Base-by-base conservation (phyloP, 92 coral and sea anemone species). In the Actinostola sp. region DNA sequence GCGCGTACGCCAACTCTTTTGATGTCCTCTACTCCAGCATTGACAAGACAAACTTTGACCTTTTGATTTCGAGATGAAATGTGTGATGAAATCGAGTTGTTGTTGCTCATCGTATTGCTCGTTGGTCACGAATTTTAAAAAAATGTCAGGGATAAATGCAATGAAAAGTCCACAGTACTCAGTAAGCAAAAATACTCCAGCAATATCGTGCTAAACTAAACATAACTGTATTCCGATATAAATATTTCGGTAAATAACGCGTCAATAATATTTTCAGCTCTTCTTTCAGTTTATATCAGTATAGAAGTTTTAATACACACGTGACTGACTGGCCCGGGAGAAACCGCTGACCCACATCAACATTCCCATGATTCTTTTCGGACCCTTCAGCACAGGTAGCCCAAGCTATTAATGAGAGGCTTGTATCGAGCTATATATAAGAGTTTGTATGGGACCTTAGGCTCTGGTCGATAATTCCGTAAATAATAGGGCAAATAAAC, bases 1-100 rank as follows among this genome's bases (percentile, higher is more conserved):
- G 82, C 81, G 27, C 70, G 62, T 21, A 88, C 24, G 6, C 93
- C 93, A 0, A 55, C 76, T 32, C 71, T 77, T 44, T 55, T 71
- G 12, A 88, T 67, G 7, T 75, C 77, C 11, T 70, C 77, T 1
- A 30, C 54, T 8, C 78, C 66, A 17, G 68, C 64, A 21, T 61
- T 75, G 24, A 67, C 68, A 5, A 54, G 35, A 24, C 38, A 62
- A n/a, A 63, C 66, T 17, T 64, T 30, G 43, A 72, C 59, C 16
- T 56, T 56, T 2, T 32, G 23, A 53, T 3, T 42, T 36, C 17
- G 54, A 2, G n/a, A n/a, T n/a, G n/a, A n/a, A n/a, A n/a, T 53
- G 20, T 20, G 6, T 53, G 8, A 53, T 25, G 20, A 20, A 11
- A 9, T 20, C 60, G 4, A 8, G 14, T 8, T 49, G 56, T 49